phyloP scores from a whole-genome alignment of 2,888 invertebrate species.

The Callinectes sapidus region DNA sequence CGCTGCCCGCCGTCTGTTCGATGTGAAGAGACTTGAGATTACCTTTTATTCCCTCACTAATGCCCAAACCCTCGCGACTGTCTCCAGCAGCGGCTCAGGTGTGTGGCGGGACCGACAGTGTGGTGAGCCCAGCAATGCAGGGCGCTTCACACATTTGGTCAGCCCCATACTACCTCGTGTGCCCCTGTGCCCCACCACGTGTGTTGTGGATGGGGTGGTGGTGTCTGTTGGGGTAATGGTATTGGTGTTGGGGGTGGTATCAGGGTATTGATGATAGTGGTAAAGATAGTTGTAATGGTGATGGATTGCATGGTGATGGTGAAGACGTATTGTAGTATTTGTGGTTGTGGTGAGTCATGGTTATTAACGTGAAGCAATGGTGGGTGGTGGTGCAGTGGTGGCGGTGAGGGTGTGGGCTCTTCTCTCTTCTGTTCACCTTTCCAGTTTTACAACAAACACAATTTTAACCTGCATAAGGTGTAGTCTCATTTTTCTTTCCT shows the following conservation, averaged over 20 bases:
- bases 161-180: background rate
- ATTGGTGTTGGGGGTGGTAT: background rate
- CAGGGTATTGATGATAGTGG: background rate
- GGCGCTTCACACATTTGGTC: background rate
- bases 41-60: background rate
- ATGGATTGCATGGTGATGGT: background rate
- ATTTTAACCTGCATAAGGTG: background rate
- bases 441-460: slow-evolving; percentile 7
- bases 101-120: background rate
- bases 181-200: background rate
- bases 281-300: background rate
- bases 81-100: slow-evolving; percentile 26
- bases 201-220: background rate
- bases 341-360: background rate
- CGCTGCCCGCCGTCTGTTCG: background rate
- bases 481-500: slow-evolving; percentile 32
- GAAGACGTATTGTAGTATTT: background rate
- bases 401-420: background rate
- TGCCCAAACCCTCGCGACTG: background rate
- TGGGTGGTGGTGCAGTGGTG: background rate
- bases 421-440: background rate
- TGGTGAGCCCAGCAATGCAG: background rate
- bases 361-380: background rate
- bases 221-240: background rate
- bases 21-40: slow-evolving; percentile 17